Evolutionary conservation across 2,113 vertebrate genomes (phyloP), one percentile per base, ranked within the genome.

Genomic region (Pterocles gutturalis): DNA sequence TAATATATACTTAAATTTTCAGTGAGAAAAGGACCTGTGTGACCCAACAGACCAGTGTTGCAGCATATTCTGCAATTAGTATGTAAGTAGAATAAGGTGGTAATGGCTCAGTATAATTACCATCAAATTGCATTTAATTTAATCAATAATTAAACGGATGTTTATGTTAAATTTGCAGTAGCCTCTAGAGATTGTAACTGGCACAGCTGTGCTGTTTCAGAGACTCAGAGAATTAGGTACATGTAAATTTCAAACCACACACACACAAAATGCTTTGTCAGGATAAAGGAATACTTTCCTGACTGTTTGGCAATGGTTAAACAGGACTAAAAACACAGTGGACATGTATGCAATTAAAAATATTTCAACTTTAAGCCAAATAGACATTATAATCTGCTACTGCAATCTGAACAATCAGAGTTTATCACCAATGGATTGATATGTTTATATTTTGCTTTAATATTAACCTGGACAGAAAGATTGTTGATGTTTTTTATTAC

Each of bases 381-480:
- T 4, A 12, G 12, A 17, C 45, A 53, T 28, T 98, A 98, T 49
- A 98, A 83, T 87, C 3, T 96, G 83, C 96, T 98, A 10, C 62
- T 96, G 54, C 21, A 71, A 77, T 89, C 36, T 20, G 71, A 43
- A 58, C 54, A 51, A 81, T 70, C 60, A 34, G 61, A 55, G 7
- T 97, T 79, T 10, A 93, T 48, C 36, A 34, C 57, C 36, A 97
- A 1, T 36, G 98, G 98, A 72, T 98, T 98, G 10, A 97, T 31
- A 17, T 98, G 98, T 60, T 98, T 98, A 41, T 96, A 96, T 93
- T 97, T 97, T 25, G 98, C 72, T 61, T 85, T 33, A 75, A 98
- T 53, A 71, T 97, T 98, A 71, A 98, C 93, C 19, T 97, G 65
- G 34, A 98, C 3, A n/a, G 54, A 71, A 83, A 95, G 53, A 70